These are phyloP conservation scores for Drosophila yakuba DNA, from an alignment of 1,140 invertebrate species.

Conservation along the genomic window DNA sequence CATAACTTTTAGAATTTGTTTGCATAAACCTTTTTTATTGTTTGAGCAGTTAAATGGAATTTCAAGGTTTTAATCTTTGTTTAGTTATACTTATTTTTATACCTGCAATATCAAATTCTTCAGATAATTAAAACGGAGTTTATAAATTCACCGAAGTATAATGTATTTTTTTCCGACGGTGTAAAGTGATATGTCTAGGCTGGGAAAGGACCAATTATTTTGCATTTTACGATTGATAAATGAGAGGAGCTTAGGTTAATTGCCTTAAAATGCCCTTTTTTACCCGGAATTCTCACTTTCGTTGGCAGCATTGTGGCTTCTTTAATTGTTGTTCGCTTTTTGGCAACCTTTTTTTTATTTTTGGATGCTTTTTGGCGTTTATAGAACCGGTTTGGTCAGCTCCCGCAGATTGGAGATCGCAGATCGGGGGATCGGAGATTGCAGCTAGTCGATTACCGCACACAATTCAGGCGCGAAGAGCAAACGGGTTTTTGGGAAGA, in stretches of 20 bases:
- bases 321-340: conserved; percentile 36
- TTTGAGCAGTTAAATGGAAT: too few relatives aligned
- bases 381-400: conserved; percentile 72
- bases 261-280: conserved; percentile 49
- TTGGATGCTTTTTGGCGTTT: conserved; percentile 56
- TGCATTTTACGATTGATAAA: conserved; percentile 66
- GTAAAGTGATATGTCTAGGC: conserved; percentile 27
- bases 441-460: conserved; percentile 57
- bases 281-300: conserved; percentile 52
- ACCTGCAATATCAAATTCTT: too few relatives aligned
- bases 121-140: too few relatives aligned
- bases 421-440: conserved; percentile 25
- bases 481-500: conserved; percentile 45
- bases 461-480: conserved; percentile 13
- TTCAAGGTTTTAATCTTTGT: too few relatives aligned
- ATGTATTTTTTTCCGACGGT: neutral
- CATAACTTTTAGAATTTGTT: neutral
- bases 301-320: conserved; percentile 39
- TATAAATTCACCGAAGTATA: too few relatives aligned
- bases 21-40: neutral
- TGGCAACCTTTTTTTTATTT: conserved; percentile 49
- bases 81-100: too few relatives aligned
- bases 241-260: conserved; percentile 55
- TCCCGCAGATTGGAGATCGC: conserved; percentile 47
- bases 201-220: conserved; percentile 54